These are phyloP conservation scores for Clarias platycephalus DNA, from an alignment of 2,797 vertebrate genomes.

Conservation along the genomic window DNA sequence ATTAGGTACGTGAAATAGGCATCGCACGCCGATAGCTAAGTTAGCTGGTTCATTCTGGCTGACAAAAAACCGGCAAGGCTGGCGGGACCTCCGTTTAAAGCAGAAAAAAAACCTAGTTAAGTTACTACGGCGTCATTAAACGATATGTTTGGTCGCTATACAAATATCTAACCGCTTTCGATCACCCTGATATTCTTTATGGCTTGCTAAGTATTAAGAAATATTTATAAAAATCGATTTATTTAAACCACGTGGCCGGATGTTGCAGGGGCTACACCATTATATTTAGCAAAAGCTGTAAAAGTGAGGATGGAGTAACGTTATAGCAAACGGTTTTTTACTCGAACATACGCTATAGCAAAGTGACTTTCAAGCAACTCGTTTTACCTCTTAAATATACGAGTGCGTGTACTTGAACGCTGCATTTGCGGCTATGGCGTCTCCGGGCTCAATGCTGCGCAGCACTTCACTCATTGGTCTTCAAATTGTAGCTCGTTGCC, in stretches of 20 bases:
- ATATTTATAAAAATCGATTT: not conserved
- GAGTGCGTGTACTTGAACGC: not conserved
- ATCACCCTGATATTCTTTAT: not conserved
- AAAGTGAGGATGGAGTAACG: not conserved
- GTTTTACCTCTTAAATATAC: not conserved
- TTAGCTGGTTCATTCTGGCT: not conserved
- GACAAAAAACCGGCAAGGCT: not conserved
- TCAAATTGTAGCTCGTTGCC: not conserved
- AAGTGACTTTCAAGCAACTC: not conserved
- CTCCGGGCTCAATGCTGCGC: not conserved
- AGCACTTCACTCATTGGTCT: conserved; percentile 11
- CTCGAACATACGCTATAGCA: not conserved
- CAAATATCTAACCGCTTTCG: not conserved
- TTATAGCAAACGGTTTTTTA: not conserved
- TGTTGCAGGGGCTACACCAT: not conserved
- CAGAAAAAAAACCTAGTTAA: not conserved
- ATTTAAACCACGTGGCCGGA: conserved; percentile 34
- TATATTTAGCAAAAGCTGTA: not conserved
- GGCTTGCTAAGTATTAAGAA: not conserved
- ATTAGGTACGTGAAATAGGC: too few relatives aligned
- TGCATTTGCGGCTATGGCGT: not conserved
- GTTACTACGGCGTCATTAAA: not conserved
- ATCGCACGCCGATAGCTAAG: not conserved
- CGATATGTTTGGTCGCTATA: not conserved
- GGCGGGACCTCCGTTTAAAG: not conserved